Base-by-base conservation (phyloP, 2,797 vertebrate genomes). In the Gorsachius magnificus region DNA sequence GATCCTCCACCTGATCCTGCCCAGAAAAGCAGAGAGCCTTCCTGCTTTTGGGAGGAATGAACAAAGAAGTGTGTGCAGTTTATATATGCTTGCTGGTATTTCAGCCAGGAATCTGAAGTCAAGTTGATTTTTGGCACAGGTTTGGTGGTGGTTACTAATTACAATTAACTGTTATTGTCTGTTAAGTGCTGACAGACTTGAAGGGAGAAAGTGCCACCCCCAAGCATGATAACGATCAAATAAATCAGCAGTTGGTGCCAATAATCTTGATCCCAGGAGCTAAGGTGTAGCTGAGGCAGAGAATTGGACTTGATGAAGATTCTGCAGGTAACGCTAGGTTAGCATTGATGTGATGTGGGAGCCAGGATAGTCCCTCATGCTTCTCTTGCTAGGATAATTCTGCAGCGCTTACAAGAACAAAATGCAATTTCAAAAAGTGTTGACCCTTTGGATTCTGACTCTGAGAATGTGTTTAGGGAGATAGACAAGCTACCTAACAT, bases 361-460 rank as follows among this genome's bases (percentile, higher is more conserved):
- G 10, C 1, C 4, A 14, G 48, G 29, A 21, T 5, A 31, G 16
- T 13, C 3, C 1, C 1, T 60, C 0, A 0, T 2, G 0, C 9
- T 61, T 79, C 3, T 79, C 10, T 35, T 74, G 9, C 4, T 57
- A 19, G n/a, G n/a, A 4, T 36, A 33, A 25, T 56, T 70, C 10
- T 68, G 41, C 9, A 61, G 11, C 2, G 26, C 9, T 35, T 74
- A 9, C 1, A 28, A 21, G 36, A 56, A 48, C 12, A 64, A 87
- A 83, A 48, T 38, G 3, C 4, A 3, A 8, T 70, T 94, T 89
- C 2, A 28, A 11, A 51, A 51, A 45, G 7, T 0, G 1, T 63
- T 3, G 48, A 6, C 3, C 2, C 8, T 77, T 60, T 74, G 17
- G n/a, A 31, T 89, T 11, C 6, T 76, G 28, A 4, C 6, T 60